A percentile compares a stretch with the other conserved stretches of the same genome.
phyloP scores from a whole-genome alignment of 2,113 vertebrate genomes.

The Lycaon pictus region DNA sequence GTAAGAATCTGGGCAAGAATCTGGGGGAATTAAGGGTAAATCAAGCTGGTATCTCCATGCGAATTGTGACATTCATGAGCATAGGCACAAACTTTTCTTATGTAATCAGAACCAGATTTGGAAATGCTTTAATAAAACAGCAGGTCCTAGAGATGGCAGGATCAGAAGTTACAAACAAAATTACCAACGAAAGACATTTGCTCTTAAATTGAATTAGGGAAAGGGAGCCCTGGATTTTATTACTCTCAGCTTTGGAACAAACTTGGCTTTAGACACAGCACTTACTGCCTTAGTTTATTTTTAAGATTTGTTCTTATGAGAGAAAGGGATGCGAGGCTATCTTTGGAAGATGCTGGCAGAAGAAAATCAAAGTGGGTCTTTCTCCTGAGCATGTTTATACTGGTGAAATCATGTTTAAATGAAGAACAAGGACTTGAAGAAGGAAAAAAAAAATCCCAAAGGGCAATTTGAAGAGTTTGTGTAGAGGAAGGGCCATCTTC shows the following conservation, averaged over 20 bases:
- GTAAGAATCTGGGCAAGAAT: no score
- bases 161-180: constrained; percentile 9
- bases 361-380: constrained; percentile 62
- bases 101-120: constrained; percentile 29
- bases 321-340: constrained; percentile 56
- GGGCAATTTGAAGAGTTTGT: neutral
- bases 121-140: constrained; percentile 47
- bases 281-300: constrained; percentile 68
- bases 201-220: neutral
- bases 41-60: neutral
- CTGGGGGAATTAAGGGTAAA: neutral
- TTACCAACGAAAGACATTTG: neutral
- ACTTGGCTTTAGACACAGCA: constrained; percentile 51
- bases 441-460: neutral
- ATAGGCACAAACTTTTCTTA: neutral
- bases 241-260: constrained; percentile 18
- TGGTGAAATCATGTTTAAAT: constrained; percentile 50
- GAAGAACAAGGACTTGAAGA: neutral
- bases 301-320: constrained; percentile 64
- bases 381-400: constrained; percentile 19
- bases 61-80: neutral
- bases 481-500: neutral
- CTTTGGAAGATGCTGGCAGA: constrained; percentile 69
- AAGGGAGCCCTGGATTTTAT: constrained; percentile 47
- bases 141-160: neutral